These are phyloP conservation scores for Callionymus lyra DNA, from an alignment of 2,113 vertebrate genomes.

Conservation along the genomic window DNA sequence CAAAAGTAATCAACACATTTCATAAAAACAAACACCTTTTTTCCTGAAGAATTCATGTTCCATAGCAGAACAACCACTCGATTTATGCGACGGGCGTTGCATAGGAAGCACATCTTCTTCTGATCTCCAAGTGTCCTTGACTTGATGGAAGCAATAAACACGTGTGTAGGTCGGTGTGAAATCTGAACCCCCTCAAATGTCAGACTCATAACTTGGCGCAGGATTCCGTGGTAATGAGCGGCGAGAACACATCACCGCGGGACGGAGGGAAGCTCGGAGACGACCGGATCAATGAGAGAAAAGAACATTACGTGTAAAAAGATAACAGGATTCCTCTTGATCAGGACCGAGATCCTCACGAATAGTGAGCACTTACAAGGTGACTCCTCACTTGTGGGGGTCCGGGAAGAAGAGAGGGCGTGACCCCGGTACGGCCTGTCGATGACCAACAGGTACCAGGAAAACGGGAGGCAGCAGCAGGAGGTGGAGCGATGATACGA, in stretches of 20 bases:
- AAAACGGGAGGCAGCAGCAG: conserved; percentile 7
- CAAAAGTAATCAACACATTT: no score
- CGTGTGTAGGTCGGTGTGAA: conserved; percentile 22
- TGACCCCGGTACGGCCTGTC: conserved; percentile 36
- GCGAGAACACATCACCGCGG: conserved; percentile 1
- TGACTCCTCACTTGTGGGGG: conserved; percentile 41
- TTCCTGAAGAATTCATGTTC: no score
- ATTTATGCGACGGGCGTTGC: conserved; percentile 40
- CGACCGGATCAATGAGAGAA: conserved; percentile 30
- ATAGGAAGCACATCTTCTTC: conserved; percentile 50
- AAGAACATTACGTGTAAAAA: conserved; percentile 25
- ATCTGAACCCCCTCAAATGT: conserved; percentile 13
- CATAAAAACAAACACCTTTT: no score
- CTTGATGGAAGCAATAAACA: conserved; percentile 38
- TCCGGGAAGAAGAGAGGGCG: conserved; percentile 37
- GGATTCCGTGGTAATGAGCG: conserved; percentile 5
- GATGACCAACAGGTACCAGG: conserved; percentile 41
- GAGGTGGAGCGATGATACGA: conserved; percentile 12
- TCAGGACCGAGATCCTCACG: conserved; percentile 51
- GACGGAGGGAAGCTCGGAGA: conserved; percentile 6
- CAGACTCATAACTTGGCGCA: conserved; percentile 13
- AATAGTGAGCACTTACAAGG: conserved; percentile 43
- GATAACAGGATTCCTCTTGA: conserved; percentile 37
- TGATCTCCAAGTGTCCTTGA: conserved; percentile 45
- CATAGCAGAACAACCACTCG: conserved; percentile 19